Conservation (phyloP, 2,113 vertebrate genomes). For the Myrmophylax atrothorax region DNA sequence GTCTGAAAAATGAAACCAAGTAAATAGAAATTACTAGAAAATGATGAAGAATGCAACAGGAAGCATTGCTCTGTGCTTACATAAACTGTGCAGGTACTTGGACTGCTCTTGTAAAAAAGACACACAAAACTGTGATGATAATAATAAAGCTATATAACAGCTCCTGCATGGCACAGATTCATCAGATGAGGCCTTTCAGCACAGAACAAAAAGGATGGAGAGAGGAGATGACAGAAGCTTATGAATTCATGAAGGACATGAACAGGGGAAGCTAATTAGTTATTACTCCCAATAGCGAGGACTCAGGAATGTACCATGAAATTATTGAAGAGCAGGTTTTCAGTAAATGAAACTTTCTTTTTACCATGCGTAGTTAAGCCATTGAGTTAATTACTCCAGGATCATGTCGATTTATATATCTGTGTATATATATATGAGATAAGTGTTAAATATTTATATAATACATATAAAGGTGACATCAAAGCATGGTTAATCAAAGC, state of each 20-base stretch:
- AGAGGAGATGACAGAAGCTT: neutral
- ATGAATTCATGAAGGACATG: neutral
- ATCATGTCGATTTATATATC: neutral
- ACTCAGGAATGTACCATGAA: neutral
- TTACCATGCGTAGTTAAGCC: neutral
- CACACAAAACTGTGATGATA: neutral
- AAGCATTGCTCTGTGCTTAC: neutral
- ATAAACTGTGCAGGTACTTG: neutral
- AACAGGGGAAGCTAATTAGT: neutral
- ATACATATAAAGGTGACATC: neutral
- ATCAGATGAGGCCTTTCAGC: neutral
- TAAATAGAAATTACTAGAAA: neutral
- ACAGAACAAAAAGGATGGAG: neutral
- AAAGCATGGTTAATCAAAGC: neutral
- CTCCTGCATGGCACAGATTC: neutral
- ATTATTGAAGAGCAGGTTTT: neutral
- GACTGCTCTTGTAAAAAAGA: neutral
- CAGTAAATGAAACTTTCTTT: neutral
- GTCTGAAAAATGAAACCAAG: neutral
- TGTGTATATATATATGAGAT: neutral
- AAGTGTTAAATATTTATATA: neutral
- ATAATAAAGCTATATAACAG: neutral
- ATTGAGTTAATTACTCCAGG: neutral
- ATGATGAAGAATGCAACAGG: neutral
- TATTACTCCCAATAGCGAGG: neutral